Percentiles rank a stretch among this genome's conserved stretches.
These are phyloP conservation scores for Bembecia ichneumoniformis DNA, from an alignment of 2,888 invertebrate genomes.

Conservation along the genomic window DNA sequence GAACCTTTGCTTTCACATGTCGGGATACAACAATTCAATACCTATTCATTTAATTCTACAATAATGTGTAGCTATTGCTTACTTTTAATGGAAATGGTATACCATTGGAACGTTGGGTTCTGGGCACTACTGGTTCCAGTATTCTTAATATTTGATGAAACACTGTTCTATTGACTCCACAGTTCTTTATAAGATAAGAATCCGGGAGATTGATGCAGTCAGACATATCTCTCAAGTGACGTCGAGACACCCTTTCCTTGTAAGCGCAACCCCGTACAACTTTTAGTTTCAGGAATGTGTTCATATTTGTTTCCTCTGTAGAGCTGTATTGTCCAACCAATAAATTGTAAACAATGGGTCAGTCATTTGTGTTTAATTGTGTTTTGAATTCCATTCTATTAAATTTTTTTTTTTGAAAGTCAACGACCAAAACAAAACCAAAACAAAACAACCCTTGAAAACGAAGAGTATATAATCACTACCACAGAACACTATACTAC, in stretches of 20 bases:
- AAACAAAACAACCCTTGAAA: too few relatives aligned
- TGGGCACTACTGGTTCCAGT: conserved; percentile 39
- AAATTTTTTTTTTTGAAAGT: too few relatives aligned
- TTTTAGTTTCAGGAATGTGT: conserved; percentile 31
- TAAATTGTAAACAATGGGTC: background rate
- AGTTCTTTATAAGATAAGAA: conserved; percentile 32
- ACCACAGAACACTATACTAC: too few relatives aligned
- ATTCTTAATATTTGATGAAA: conserved; percentile 34
- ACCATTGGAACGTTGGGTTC: conserved; percentile 39
- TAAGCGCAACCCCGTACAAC: conserved; percentile 30
- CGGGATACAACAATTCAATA: too few relatives aligned
- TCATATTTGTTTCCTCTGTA: conserved; percentile 16
- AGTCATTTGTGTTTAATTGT: too few relatives aligned
- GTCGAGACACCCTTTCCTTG: conserved; percentile 29
- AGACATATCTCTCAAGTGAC: conserved; percentile 25
- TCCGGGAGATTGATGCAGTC: conserved; percentile 35
- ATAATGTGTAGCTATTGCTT: conserved; percentile 1
- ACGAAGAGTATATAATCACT: too few relatives aligned
- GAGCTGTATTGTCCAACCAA: background rate
- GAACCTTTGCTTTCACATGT: too few relatives aligned
- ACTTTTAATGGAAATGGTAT: conserved; percentile 46
- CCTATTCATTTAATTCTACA: background rate
- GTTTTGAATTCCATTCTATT: too few relatives aligned
- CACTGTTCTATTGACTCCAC: conserved; percentile 29
- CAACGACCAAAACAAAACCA: too few relatives aligned